Base-by-base conservation (phyloP, 1,140 invertebrate genomes). In the Tribolium madens region DNA sequence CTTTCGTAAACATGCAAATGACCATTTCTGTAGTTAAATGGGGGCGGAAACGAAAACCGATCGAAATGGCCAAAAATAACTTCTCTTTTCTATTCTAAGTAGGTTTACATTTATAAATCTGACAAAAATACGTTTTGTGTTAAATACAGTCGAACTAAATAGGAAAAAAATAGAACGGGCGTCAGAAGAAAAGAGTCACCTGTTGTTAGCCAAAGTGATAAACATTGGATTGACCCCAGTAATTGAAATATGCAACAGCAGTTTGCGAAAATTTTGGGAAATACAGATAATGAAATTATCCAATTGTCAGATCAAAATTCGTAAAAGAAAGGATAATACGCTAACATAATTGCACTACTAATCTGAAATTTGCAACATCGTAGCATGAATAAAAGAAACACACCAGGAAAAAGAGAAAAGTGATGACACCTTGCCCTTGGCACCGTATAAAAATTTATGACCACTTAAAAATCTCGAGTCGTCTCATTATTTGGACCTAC, bases 391-490 rank as follows among this genome's bases (percentile, higher is more conserved):
- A 42, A 42, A 57, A 57, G 10, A 14, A 57, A 10, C 9, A 53
- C 52, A 57, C 17, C 10, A 57, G 52, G 17, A 57, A 57, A 57
- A 21, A 18, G 17, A 57, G 52, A 26, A 50, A 50, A 17, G n/a
- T 14, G 48, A 50, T 17, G 48, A 50, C 48, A 15, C 48, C 48
- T 50, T 50, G 12, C 48, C 48, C 48, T 50, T 50, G 48, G 52
- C 17, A n/a, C 6, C 17, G 7, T 57, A 21, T 57, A 57, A 57
- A 57, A 57, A 57, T 57, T 57, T 57, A 57, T 57, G 52, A 57
- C 15, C 17, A 57, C 52, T 57, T 57, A 18, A 50, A 50, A 50
- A 57, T 57, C 52, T 57, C 17, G 52, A 57, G 52, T 4, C 17
- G 17, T 57, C 17, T 57, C 14, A 57, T 57, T n/a, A n/a, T n/a